Evolutionary conservation across 2,888 invertebrate genomes (phyloP).

Genomic region (Trypoxylon attenuatum): DNA sequence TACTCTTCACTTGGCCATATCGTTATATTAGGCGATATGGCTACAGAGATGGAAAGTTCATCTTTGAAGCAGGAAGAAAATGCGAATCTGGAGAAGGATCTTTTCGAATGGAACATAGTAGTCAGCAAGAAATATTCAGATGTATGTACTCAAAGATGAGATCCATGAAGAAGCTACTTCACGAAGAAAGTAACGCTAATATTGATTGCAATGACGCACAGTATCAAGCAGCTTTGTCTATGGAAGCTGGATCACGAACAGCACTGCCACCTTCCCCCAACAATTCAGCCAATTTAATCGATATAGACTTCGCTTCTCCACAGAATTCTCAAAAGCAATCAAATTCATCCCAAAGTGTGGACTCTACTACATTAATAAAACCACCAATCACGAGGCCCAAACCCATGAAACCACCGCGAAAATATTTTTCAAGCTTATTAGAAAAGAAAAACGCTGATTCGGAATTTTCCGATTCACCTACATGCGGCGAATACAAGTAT

Average conservation of each 20-base stretch:
- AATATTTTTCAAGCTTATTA: conserved; percentile 72
- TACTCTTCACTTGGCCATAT: conserved; percentile 89
- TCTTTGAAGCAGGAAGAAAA: conserved; percentile 91
- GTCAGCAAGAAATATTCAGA: conserved; percentile 88
- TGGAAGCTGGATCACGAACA: conserved; percentile 89
- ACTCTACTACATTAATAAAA: conserved; percentile 60
- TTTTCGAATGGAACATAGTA: conserved; percentile 87
- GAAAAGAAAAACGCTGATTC: conserved; percentile 72
- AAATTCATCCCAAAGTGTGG: conserved; percentile 54
- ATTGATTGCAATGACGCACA: conserved; percentile 85
- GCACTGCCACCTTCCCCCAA: conserved; percentile 83
- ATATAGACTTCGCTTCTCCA: conserved; percentile 73
- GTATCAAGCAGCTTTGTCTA: conserved; percentile 83
- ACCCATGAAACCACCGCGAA: conserved; percentile 80
- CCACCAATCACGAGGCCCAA: conserved; percentile 80
- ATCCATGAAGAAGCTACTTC: conserved; percentile 88
- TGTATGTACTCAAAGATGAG: conserved; percentile 90
- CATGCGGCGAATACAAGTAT: conserved; percentile 77
- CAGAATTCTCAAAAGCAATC: conserved; percentile 65
- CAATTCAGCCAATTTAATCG: conserved; percentile 74
- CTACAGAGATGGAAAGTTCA: conserved; percentile 89
- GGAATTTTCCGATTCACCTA: conserved; percentile 75
- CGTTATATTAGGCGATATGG: conserved; percentile 89
- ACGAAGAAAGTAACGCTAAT: conserved; percentile 78
- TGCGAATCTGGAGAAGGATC: conserved; percentile 91